Conservation (phyloP, 2,888 invertebrate species). For the Pseudococcus viburni region DNA sequence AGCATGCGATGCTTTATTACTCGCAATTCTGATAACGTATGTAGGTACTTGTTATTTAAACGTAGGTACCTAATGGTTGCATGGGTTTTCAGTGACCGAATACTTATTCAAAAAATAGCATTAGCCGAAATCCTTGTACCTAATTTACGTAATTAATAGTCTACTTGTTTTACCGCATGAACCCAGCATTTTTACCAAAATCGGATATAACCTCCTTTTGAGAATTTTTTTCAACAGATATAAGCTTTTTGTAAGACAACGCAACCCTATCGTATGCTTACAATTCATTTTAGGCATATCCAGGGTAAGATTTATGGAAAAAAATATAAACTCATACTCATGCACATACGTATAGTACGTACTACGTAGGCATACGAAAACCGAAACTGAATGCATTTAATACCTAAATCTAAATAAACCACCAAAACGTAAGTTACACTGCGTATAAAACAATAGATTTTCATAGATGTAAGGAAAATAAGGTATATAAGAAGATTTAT, state of each 20-base stretch:
- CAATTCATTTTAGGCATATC: slow-evolving; percentile 15
- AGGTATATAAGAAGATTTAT: slow-evolving; percentile 37
- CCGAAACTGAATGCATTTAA: slow-evolving; percentile 28
- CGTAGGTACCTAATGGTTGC: not conserved
- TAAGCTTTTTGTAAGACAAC: slow-evolving; percentile 17
- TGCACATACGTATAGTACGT: not conserved
- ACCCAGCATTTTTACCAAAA: not conserved
- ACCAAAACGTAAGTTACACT: not conserved
- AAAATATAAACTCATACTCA: not conserved
- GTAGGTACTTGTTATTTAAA: not conserved
- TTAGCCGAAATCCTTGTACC: no score
- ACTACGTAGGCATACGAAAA: not conserved
- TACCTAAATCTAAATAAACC: slow-evolving; percentile 40
- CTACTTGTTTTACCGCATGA: no score
- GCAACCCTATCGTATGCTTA: not conserved
- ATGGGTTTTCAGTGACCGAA: no score
- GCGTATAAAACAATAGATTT: slow-evolving; percentile 37
- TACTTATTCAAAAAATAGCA: no score
- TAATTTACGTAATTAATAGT: no score
- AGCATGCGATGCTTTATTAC: slow-evolving; percentile 28
- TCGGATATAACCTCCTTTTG: not conserved
- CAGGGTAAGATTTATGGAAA: slow-evolving; percentile 1
- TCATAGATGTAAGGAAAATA: slow-evolving; percentile 37
- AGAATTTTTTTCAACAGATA: not conserved
- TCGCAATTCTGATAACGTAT: not conserved